Percentiles rank a stretch among this genome's conserved stretches.
These are phyloP conservation scores for Clistopyga incitator DNA, from an alignment of 2,888 invertebrate genomes.

Conservation along the genomic window DNA sequence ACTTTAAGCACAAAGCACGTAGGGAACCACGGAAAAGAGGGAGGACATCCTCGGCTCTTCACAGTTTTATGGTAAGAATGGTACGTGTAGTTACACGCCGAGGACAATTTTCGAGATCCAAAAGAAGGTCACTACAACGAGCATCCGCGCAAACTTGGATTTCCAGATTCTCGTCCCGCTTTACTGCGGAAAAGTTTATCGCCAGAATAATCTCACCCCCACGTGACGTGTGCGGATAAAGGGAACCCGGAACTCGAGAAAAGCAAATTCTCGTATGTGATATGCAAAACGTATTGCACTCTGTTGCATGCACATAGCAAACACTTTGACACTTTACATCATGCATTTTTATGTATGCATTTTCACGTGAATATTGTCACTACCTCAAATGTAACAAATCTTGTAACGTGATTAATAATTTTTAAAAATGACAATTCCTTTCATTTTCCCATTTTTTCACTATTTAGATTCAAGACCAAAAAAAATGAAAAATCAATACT, in stretches of 20 bases:
- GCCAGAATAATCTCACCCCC: background rate
- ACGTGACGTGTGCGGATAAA: background rate
- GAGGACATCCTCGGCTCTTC: too few relatives aligned
- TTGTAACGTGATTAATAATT: too few relatives aligned
- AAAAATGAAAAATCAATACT: too few relatives aligned
- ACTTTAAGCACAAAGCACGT: too few relatives aligned
- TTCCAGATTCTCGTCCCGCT: background rate
- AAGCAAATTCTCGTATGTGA: background rate
- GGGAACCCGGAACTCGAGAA: background rate
- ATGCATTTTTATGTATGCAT: background rate
- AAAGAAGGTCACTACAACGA: background rate
- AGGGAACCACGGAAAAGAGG: too few relatives aligned
- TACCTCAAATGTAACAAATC: background rate
- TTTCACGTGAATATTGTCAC: background rate
- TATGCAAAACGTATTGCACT: conserved; percentile 14
- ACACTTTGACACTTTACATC: background rate
- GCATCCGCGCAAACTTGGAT: conserved; percentile 21
- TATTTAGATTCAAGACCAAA: too few relatives aligned
- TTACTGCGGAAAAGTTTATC: background rate
- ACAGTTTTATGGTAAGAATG: background rate
- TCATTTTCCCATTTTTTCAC: too few relatives aligned
- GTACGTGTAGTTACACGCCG: conserved; percentile 1
- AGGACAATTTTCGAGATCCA: conserved; percentile 15
- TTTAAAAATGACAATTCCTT: too few relatives aligned
- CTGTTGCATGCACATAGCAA: background rate